These are phyloP conservation scores for Athene cunicularia DNA, from an alignment of 2,113 vertebrate species.

Conservation along the genomic window DNA sequence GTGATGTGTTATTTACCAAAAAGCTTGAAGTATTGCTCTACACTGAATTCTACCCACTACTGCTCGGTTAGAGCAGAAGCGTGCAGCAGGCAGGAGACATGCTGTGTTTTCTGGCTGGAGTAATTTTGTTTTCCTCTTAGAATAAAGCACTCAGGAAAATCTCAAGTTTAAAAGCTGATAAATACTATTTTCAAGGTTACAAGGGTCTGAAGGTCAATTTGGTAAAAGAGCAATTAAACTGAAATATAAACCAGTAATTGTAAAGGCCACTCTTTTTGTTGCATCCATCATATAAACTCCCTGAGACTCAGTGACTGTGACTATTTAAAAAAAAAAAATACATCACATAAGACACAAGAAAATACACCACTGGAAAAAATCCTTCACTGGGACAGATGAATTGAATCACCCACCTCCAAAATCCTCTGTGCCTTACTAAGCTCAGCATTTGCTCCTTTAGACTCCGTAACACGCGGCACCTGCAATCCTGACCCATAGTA, in stretches of 20 bases:
- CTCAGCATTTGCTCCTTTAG: neutral
- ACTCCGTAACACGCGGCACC: neutral
- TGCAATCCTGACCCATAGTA: neutral
- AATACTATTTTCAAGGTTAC: neutral
- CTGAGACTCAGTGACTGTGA: neutral
- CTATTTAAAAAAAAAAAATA: neutral
- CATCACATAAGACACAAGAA: neutral
- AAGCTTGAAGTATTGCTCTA: neutral
- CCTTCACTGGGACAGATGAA: neutral
- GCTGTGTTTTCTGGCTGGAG: neutral
- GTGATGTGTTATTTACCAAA: neutral
- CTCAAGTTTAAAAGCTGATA: neutral
- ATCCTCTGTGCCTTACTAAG: neutral
- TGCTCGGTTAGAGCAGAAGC: neutral
- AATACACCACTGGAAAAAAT: neutral
- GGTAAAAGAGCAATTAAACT: neutral
- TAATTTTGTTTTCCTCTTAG: neutral
- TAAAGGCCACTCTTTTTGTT: neutral
- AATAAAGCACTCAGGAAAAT: neutral
- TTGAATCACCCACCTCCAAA: neutral
- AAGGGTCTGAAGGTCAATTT: neutral
- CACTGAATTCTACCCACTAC: neutral
- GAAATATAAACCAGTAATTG: neutral
- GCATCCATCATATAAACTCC: neutral
- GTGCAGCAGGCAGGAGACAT: neutral